Evolutionary conservation across 2,888 invertebrate species (phyloP).

Genomic region (Acleris literana): DNA sequence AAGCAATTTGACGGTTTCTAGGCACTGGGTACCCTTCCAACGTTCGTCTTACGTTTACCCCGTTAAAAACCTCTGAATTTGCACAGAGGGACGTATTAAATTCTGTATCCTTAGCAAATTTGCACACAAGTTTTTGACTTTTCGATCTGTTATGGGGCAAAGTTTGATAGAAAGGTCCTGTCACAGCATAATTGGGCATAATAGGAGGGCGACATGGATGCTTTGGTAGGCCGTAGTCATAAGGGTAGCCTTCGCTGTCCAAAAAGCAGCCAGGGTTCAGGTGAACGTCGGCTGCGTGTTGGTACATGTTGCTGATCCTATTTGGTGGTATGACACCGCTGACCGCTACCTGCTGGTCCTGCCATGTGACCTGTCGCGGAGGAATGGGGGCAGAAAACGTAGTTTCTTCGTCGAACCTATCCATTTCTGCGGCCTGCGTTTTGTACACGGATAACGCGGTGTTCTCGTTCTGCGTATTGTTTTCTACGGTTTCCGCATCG

Average conservation of each 20-base stretch:
- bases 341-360: constrained; percentile 73
- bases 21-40: constrained; percentile 91
- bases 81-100: constrained; percentile 72
- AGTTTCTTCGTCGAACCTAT: constrained; percentile 75
- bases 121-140: constrained; percentile 78
- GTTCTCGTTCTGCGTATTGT: constrained; percentile 77
- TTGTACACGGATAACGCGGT: constrained; percentile 75
- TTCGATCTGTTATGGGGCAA: constrained; percentile 89
- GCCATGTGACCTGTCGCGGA: constrained; percentile 82
- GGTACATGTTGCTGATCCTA: constrained; percentile 78
- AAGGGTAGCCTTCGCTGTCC: constrained; percentile 90
- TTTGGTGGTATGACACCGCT: constrained; percentile 81
- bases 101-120: constrained; percentile 78
- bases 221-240: constrained; percentile 90
- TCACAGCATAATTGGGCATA: constrained; percentile 73
- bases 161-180: constrained; percentile 87
- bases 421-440: constrained; percentile 64
- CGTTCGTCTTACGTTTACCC: constrained; percentile 87
- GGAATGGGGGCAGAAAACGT: constrained; percentile 69
- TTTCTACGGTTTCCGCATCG: constrained; percentile 86
- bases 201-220: constrained; percentile 78
- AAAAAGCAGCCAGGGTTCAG: constrained; percentile 90
- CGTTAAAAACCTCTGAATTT: constrained; percentile 74
- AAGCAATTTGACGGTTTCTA: constrained; percentile 77
- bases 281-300: constrained; percentile 89